Evolutionary conservation across 2,797 vertebrate genomes (phyloP), one percentile per base, ranked within the genome.

Genomic region (Crenichthys baileyi): DNA sequence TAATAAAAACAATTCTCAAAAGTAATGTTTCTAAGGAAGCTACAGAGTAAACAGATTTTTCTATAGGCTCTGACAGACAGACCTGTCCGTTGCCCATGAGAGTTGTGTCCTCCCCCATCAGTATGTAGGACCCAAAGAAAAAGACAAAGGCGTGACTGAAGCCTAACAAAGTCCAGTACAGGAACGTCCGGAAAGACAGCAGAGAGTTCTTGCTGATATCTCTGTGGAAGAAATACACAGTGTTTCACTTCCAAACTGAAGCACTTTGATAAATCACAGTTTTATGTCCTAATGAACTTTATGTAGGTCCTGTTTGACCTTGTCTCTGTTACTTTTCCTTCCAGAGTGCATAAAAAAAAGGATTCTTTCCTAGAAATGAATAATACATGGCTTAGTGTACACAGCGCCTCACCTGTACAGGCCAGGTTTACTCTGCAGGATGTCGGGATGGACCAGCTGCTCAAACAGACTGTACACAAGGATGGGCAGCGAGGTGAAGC

Each of bases 401-500:
- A 74, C 29, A 9, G 9, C 4, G 51, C 79, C 95, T 2, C 90
- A 99, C 98, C 97, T 96, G 95, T 99, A 99, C 82, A 99, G 96
- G 58, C 93, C 93, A 65, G 98, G 98, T 91, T 99, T 98, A 85
- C 88, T 98, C 92, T 98, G 98, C 77, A 99, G 94, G 20, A 98
- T 90, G 75, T 98, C 97, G 46, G 98, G 98, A 87, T 99, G 97
- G 88, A 99, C 96, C 90, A 98, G 97, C 95, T 99, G 98, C 90
- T 99, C 98, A 96, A 99, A 97, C 79, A 99, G 96, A 94, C 98
- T 99, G 94, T 98, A 99, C 84, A 98, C 96, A 90, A 99, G 97
- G 93, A 99, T 96, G 95, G 98, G 98, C 93, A 99, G 92, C 76
- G 98, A 99, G 88, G 98, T 99, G 96, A 99, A 99, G 97, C 98